A percentile compares a stretch with the other conserved stretches of the same genome.
phyloP scores from a whole-genome alignment of 2,888 invertebrate genomes.

The Pyrocoelia pectoralis region DNA sequence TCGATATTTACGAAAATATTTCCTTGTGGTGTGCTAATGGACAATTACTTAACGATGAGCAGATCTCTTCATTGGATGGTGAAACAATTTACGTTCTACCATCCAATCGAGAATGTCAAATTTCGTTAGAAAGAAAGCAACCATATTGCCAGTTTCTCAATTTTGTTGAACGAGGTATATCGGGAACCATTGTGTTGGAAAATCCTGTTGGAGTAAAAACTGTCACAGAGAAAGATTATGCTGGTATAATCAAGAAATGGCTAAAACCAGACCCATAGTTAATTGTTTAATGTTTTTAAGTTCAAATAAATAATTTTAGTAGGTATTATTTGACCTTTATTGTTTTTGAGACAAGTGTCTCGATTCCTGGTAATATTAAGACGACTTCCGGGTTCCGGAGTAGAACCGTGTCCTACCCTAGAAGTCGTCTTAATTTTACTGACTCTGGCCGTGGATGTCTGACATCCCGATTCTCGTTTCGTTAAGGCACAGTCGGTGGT shows the following conservation, averaged over 20 bases:
- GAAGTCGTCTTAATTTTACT: no score
- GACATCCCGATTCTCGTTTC: no score
- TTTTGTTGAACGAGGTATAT: conserved; percentile 63
- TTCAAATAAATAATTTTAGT: no score
- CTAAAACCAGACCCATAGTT: not conserved
- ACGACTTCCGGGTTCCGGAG: no score
- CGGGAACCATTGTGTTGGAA: conserved; percentile 70
- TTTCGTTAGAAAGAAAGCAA: conserved; percentile 39
- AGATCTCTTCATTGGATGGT: conserved; percentile 57
- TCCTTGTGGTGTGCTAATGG: conserved; percentile 62
- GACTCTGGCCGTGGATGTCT: no score
- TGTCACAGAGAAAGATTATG: conserved; percentile 13
- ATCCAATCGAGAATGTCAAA: conserved; percentile 37
- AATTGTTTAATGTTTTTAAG: no score
- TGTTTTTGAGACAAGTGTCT: no score
- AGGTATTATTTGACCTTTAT: no score
- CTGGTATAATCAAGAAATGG: conserved; percentile 15
- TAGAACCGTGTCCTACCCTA: no score
- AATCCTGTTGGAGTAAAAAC: conserved; percentile 67
- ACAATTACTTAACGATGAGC: conserved; percentile 54
- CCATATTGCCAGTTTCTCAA: conserved; percentile 73
- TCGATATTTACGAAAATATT: conserved; percentile 71
- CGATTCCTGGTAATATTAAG: no score
- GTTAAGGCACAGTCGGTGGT: no score
- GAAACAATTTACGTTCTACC: conserved; percentile 62